phyloP scores from a whole-genome alignment of 2,888 invertebrate species.

The Chalcis sispes region DNA sequence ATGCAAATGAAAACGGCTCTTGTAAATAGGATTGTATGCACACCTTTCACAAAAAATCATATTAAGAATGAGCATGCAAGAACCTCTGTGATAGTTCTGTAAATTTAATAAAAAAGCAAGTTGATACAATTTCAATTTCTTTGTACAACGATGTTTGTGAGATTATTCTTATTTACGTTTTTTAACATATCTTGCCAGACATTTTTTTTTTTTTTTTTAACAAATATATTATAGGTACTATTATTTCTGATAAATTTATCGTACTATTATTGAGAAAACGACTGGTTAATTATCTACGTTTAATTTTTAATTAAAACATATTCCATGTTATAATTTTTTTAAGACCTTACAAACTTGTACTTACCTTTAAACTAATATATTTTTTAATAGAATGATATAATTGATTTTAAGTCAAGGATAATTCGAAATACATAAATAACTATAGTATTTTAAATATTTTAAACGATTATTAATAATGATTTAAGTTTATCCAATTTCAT shows the following conservation, averaged over 20 bases:
- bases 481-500: too few species aligned
- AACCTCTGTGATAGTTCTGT: conserved; percentile 51
- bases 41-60: conserved; percentile 18
- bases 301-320: conserved; percentile 15
- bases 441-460: too few species aligned
- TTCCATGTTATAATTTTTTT: conserved; percentile 14
- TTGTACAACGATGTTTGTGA: conserved; percentile 3
- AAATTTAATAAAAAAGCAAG: conserved; percentile 29
- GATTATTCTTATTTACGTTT: conserved; percentile 25
- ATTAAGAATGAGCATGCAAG: conserved; percentile 26
- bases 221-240: conserved; percentile 12
- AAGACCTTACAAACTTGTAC: conserved; percentile 12
- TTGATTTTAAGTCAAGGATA: too few species aligned
- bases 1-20: conserved; percentile 22
- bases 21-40: conserved; percentile 28
- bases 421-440: too few species aligned
- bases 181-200: neutral
- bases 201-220: neutral
- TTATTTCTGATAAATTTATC: too few species aligned
- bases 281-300: conserved; percentile 37
- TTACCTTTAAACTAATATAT: conserved; percentile 30
- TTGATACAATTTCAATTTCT: conserved; percentile 22
- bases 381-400: too few species aligned
- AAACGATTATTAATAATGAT: too few species aligned
- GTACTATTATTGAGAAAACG: conserved; percentile 13